Conservation (phyloP, 2,888 invertebrate genomes). For the Eulithis prunata region DNA sequence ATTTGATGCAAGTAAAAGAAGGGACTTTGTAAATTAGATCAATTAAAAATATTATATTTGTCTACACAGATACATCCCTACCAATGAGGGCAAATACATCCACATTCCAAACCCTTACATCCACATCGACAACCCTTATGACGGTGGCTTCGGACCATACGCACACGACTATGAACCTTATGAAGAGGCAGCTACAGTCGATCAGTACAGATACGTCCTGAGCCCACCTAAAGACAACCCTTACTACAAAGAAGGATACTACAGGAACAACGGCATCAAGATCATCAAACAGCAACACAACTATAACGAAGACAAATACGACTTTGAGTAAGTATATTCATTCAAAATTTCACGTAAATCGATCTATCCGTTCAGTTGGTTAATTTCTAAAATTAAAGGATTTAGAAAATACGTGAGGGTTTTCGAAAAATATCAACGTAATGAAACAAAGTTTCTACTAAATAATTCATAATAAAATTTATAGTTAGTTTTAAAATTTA, state of each 20-base stretch:
- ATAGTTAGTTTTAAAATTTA: not conserved
- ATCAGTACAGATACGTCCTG: constrained; percentile 66
- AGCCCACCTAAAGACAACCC: constrained; percentile 69
- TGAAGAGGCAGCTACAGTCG: constrained; percentile 74
- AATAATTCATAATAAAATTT: not conserved
- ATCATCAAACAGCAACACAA: constrained; percentile 78
- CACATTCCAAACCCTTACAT: constrained; percentile 82
- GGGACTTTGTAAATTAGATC: not conserved
- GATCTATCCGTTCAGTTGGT: not conserved
- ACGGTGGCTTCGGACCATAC: constrained; percentile 76
- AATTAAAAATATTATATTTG: constrained; percentile 31
- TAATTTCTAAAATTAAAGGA: not conserved
- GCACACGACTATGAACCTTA: constrained; percentile 77
- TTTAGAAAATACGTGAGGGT: not conserved
- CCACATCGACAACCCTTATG: constrained; percentile 80
- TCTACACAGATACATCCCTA: constrained; percentile 75
- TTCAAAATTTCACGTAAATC: not conserved
- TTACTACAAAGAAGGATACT: constrained; percentile 79
- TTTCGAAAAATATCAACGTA: not conserved
- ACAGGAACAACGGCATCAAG: constrained; percentile 81
- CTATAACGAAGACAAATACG: constrained; percentile 80
- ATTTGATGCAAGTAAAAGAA: too few species aligned
- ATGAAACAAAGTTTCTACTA: not conserved
- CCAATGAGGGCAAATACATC: constrained; percentile 79
- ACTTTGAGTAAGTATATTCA: constrained; percentile 74